Conservation (phyloP, 53 echinoderm and acorn worm species). For the Pentamera pediparva region DNA sequence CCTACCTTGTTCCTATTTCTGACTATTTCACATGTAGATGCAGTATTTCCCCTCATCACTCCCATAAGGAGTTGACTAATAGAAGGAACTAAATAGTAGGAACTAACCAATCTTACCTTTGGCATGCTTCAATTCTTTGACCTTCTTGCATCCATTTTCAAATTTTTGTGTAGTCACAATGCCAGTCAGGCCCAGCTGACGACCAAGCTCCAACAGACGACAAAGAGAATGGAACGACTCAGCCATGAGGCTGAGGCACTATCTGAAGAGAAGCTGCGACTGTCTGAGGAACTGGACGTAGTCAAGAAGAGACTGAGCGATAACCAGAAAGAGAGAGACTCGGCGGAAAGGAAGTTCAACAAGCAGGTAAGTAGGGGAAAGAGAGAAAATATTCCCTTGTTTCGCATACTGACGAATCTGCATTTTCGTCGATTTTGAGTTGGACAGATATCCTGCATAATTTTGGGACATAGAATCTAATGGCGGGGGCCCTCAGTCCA, state of each 20-base stretch:
- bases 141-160: too few species aligned
- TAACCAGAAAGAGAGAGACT: conserved; percentile 63
- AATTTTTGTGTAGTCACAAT: conserved; percentile 59
- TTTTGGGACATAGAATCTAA: background rate
- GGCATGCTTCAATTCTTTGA: too few species aligned
- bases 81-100: too few species aligned
- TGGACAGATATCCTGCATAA: too few species aligned
- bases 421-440: too few species aligned
- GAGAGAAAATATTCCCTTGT: too few species aligned
- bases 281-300: conserved; percentile 72
- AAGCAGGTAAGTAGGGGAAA: conserved; percentile 62
- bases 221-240: conserved; percentile 54
- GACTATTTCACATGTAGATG: too few species aligned
- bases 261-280: conserved; percentile 64
- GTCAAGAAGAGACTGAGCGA: conserved; percentile 60
- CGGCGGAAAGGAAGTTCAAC: conserved; percentile 58
- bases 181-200: conserved; percentile 65
- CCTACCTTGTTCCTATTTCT: too few species aligned
- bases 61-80: too few species aligned
- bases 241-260: conserved; percentile 74
- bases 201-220: conserved; percentile 56
- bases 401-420: too few species aligned
- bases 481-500: background rate
- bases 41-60: too few species aligned
- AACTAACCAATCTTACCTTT: too few species aligned